phyloP scores from a whole-genome alignment of 2,888 invertebrate species.

The Drosophila borborema region DNA sequence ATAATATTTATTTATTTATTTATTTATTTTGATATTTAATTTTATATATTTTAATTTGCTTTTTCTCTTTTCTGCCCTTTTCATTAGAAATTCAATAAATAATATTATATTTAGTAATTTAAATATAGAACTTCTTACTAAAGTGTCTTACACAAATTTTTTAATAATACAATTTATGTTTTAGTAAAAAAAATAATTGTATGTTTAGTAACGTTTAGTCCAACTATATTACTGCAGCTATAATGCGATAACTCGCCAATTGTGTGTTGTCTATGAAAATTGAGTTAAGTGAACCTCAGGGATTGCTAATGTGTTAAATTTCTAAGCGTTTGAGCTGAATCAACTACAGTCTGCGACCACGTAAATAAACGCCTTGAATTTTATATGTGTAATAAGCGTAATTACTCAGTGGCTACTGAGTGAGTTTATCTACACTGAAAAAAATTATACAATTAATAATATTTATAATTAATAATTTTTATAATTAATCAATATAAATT shows the following conservation, averaged over 20 bases:
- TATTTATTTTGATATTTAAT: too few relatives aligned
- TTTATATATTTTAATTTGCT: too few relatives aligned
- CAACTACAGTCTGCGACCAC: not conserved
- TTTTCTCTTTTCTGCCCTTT: too few relatives aligned
- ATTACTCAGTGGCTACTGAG: not conserved
- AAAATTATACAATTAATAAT: not conserved
- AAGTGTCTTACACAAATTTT: too few relatives aligned
- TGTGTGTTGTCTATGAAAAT: not conserved
- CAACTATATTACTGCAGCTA: not conserved
- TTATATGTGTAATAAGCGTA: not conserved
- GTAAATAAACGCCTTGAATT: not conserved
- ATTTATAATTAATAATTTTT: too few relatives aligned
- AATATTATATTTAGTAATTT: too few relatives aligned
- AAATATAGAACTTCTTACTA: too few relatives aligned
- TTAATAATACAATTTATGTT: too few relatives aligned
- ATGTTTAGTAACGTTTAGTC: not conserved
- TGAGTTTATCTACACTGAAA: constrained; percentile 9
- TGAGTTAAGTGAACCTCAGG: not conserved
- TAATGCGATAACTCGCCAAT: not conserved
- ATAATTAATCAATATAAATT: too few relatives aligned
- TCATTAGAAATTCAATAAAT: too few relatives aligned
- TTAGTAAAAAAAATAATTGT: not conserved
- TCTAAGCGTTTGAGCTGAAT: not conserved
- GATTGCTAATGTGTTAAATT: not conserved
- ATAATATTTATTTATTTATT: too few relatives aligned